Percentiles rank a stretch among this genome's conserved stretches.
Evolutionary conservation across 23 tunicate species (phyloP).

Genomic region (Aplidium turbinatum): DNA sequence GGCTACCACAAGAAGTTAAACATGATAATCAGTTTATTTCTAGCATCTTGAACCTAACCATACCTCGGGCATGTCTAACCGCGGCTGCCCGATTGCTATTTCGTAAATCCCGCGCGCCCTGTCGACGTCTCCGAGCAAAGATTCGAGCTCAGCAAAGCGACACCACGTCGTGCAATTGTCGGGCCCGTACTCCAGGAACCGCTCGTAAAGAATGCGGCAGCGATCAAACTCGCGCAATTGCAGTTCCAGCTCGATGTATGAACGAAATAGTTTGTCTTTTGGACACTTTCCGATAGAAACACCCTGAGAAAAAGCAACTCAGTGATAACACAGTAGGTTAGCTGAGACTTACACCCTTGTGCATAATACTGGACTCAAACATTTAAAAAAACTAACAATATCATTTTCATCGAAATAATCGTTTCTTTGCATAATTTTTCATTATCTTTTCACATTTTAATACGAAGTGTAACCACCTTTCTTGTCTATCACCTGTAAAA

Average conservation of each 20-base stretch:
- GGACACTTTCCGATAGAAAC: constrained; percentile 98
- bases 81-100: constrained; percentile 78
- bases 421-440: too few relatives aligned
- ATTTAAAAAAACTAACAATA: background rate
- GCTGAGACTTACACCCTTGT: too few relatives aligned
- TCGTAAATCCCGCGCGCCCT: constrained; percentile 89
- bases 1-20: too few relatives aligned
- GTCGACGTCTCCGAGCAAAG: constrained; percentile 83
- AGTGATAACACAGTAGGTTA: background rate
- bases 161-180: constrained; percentile 98
- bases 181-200: constrained; percentile 78
- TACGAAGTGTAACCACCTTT: too few relatives aligned
- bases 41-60: too few relatives aligned
- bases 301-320: constrained; percentile 43
- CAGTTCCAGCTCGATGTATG: constrained; percentile 89
- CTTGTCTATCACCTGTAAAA: too few relatives aligned
- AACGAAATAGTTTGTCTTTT: constrained; percentile 88
- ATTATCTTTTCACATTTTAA: too few relatives aligned
- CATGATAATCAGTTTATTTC: too few relatives aligned
- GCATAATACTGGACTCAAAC: background rate
- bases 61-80: constrained; percentile 97
- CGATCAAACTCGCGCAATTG: constrained; percentile 97
- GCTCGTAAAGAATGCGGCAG: constrained; percentile 87
- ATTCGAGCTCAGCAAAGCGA: constrained; percentile 92
- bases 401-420: background rate